Conservation (phyloP, 2,113 vertebrate genomes). For the Dolichallabes microphthalmus region DNA sequence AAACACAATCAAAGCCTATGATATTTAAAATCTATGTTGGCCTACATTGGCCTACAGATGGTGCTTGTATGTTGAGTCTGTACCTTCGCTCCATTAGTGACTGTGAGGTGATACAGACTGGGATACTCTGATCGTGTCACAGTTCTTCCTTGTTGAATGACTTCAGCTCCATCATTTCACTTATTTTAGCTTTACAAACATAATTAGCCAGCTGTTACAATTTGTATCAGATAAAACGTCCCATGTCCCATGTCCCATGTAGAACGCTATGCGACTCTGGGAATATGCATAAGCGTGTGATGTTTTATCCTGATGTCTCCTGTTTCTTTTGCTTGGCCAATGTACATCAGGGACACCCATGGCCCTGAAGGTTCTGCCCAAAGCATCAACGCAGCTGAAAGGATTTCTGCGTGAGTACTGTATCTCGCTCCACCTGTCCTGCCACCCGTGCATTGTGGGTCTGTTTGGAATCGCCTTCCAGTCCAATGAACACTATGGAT, state of each 20-base stretch:
- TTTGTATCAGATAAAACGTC: slow-evolving; percentile 11
- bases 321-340: slow-evolving; percentile 22
- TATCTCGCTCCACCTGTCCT: slow-evolving; percentile 83
- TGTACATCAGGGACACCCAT: slow-evolving; percentile 80
- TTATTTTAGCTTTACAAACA: not conserved
- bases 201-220: not conserved
- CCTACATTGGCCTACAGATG: not conserved
- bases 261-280: slow-evolving; percentile 7
- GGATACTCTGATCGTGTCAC: too few species aligned
- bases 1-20: not conserved
- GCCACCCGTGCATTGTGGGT: slow-evolving; percentile 82
- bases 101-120: too few species aligned
- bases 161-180: too few species aligned
- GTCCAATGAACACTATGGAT: slow-evolving; percentile 84
- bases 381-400: slow-evolving; percentile 84
- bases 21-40: not conserved
- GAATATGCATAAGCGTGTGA: not conserved
- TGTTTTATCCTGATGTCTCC: slow-evolving; percentile 8
- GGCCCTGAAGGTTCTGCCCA: slow-evolving; percentile 91
- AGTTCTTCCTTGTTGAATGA: too few species aligned
- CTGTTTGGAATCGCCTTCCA: slow-evolving; percentile 90
- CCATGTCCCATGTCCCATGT: not conserved
- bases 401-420: slow-evolving; percentile 93
- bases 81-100: too few species aligned
- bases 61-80: too few species aligned